Evolutionary conservation across 2,797 vertebrate species (phyloP).

Genomic region (Meda fulgida): DNA sequence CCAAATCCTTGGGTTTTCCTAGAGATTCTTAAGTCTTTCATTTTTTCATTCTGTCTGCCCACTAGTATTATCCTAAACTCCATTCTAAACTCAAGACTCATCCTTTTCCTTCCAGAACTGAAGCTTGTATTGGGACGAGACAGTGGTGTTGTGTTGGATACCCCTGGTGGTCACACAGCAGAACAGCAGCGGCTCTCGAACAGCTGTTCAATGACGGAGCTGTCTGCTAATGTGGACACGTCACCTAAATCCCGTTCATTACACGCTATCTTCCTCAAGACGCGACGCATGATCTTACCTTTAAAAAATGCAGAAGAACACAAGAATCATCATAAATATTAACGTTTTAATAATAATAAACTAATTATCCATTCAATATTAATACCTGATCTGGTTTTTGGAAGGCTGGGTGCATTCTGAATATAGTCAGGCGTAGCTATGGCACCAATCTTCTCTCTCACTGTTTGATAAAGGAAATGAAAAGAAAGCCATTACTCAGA

Average conservation of each 20-base stretch:
- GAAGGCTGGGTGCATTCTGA: conserved; percentile 91
- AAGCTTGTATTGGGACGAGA: conserved; percentile 3
- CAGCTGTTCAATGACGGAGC: conserved; percentile 85
- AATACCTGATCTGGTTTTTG: conserved; percentile 96
- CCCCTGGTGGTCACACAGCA: conserved; percentile 64
- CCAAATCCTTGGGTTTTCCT: conserved; percentile 15
- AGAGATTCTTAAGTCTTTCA: conserved; percentile 15
- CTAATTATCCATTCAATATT: background rate
- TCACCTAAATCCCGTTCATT: conserved; percentile 91
- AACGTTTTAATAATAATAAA: background rate
- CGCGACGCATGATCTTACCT: conserved; percentile 97
- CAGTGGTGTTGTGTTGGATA: background rate
- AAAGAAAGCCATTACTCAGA: background rate
- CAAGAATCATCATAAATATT: background rate
- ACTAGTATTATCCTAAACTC: background rate
- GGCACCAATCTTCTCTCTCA: conserved; percentile 95
- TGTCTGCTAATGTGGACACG: conserved; percentile 90
- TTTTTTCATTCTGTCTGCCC: background rate
- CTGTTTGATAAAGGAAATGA: conserved; percentile 70
- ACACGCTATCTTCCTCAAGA: conserved; percentile 91
- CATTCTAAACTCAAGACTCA: conserved; percentile 2
- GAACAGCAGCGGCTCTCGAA: conserved; percentile 84
- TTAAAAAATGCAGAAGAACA: conserved; percentile 1
- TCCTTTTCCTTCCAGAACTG: conserved; percentile 15
- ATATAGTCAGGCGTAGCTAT: conserved; percentile 98